Base-by-base conservation (phyloP, 2,797 vertebrate species). In the Leptoclinus maculatus region DNA sequence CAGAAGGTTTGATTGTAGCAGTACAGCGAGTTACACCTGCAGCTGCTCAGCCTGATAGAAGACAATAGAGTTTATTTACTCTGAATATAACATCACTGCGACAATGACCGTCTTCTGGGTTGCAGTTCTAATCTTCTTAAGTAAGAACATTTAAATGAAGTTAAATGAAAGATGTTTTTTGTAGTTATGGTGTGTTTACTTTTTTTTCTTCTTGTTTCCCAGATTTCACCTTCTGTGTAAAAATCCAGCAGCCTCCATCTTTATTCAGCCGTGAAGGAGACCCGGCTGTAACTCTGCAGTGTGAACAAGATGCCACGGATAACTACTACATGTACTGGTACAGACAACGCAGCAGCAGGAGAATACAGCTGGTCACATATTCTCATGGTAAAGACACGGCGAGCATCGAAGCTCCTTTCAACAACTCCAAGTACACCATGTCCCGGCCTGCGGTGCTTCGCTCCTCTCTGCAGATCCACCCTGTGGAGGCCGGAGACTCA, bases 241-340 rank as follows among this genome's bases (percentile, higher is more conserved):
- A 16, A 7, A 54, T 54, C 14, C 53, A 16, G 5, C 53, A 16
- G 47, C 21, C 47, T n/a, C 47, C 3, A 49, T 3, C 0, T 49
- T 8, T 49, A 4, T 1, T 76, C 14, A 43, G 43, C 41, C 2
- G 0, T 60, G 25, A 65, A 21, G 64, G 32, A 23, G 29, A 6
- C 5, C 5, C 11, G 0, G 3, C 41, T 7, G 71, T 56, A 12
- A 84, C 66, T 25, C 23, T 91, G 41, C 45, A 74, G 10, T 93
- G 93, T 78, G 47, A 84, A 27, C 91, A 93, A 19, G 59, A 93
- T 58, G 83, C 32, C 32, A 7, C 32, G 32, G 32, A 34, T 34
- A 34, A 88, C 64, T 76, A 13, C 25, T 19, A 79, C 56, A 91
- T 93, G 87, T 93, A 17, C 81, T 94, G 93, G 93, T 93, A 91